phyloP scores from a whole-genome alignment of 2,113 vertebrate genomes.

The Osmerus mordax region DNA sequence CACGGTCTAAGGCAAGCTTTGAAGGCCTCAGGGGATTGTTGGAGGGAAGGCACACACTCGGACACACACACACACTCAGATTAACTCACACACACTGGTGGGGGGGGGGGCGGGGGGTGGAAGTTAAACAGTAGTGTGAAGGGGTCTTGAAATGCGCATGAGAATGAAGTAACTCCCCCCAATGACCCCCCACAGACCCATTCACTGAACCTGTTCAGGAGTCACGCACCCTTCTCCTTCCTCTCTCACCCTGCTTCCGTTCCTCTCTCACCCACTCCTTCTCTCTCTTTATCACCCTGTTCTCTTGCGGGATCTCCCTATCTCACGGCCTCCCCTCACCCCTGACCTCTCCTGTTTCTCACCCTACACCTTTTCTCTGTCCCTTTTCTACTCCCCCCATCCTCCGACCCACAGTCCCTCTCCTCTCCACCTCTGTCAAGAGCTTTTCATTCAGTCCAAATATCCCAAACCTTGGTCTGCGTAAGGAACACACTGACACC shows the following conservation, averaged over 20 bases:
- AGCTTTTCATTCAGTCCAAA: too few species aligned
- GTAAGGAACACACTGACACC: not conserved
- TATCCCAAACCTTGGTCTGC: not conserved
- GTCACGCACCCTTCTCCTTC: not conserved
- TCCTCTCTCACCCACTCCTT: conserved; percentile 57
- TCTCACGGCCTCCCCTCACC: not conserved
- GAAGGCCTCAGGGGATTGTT: not conserved
- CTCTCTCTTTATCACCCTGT: conserved; percentile 44
- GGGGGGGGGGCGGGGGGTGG: conserved; percentile 24
- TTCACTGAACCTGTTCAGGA: conserved; percentile 56
- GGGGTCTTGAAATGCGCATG: conserved; percentile 63
- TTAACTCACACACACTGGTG: not conserved
- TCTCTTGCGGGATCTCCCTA: not conserved
- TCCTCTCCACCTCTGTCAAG: not conserved
- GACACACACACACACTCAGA: conserved; percentile 20
- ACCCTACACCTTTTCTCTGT: too few species aligned
- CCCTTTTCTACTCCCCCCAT: not conserved
- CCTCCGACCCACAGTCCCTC: not conserved
- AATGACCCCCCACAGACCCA: conserved; percentile 58
- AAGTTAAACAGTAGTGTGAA: conserved; percentile 59
- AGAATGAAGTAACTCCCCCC: conserved; percentile 54
- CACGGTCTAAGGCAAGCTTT: conserved; percentile 46
- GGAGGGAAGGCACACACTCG: conserved; percentile 17
- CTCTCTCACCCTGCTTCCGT: conserved; percentile 42
- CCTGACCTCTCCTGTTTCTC: too few species aligned